These are phyloP conservation scores for Chascanopsetta lugubris DNA, from an alignment of 2,113 vertebrate species.

Conservation along the genomic window DNA sequence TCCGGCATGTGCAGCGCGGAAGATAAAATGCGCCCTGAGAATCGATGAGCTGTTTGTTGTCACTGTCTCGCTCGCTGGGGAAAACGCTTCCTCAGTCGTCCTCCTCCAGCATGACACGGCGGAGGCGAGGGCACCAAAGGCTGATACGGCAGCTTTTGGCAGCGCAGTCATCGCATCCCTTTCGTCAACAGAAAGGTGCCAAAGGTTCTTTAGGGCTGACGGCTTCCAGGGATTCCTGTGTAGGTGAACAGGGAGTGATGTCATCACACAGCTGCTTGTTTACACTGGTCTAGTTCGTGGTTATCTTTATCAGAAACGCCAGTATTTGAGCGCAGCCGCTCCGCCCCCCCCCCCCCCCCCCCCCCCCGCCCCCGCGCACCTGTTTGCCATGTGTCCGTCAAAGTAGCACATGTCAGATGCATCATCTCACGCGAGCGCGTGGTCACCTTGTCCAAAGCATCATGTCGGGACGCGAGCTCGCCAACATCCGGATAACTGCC, in stretches of 20 bases:
- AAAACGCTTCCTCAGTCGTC: background rate
- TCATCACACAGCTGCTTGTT: slow-evolving; percentile 38
- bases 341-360: background rate
- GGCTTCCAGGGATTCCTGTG: slow-evolving; percentile 31
- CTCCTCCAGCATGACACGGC: slow-evolving; percentile 59
- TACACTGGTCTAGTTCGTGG: slow-evolving; percentile 43
- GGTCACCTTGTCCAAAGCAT: slow-evolving; percentile 34
- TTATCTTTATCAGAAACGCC: no score
- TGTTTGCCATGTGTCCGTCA: slow-evolving; percentile 15
- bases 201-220: slow-evolving; percentile 36
- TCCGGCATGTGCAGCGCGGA: slow-evolving; percentile 1
- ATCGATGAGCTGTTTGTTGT: slow-evolving; percentile 16
- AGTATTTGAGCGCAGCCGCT: slow-evolving; percentile 7
- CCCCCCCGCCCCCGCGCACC: no score
- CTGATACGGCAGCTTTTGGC: slow-evolving; percentile 40
- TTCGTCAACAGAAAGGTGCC: slow-evolving; percentile 45
- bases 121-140: slow-evolving; percentile 5
- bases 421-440: slow-evolving; percentile 31
- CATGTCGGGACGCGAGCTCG: slow-evolving; percentile 41
- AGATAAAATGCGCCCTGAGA: background rate
- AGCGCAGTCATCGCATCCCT: slow-evolving; percentile 12
- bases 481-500: slow-evolving; percentile 34
- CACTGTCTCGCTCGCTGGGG: background rate
- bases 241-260: slow-evolving; percentile 52
- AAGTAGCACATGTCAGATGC: slow-evolving; percentile 28